These are phyloP conservation scores for Agonopterix subpropinquella DNA, from an alignment of 2,888 invertebrate species.

Conservation along the genomic window DNA sequence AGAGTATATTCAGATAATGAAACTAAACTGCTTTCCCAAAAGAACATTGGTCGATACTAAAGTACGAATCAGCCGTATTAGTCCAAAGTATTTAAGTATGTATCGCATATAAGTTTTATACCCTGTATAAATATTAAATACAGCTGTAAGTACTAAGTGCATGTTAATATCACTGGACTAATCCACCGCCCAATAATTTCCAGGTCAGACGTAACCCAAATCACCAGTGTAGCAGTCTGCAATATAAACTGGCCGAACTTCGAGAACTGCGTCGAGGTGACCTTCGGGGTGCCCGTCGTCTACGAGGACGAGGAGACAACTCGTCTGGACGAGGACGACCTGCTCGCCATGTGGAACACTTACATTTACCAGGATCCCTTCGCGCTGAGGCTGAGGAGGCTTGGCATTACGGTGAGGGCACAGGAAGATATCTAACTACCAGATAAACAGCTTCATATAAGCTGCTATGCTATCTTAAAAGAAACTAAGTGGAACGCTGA, in stretches of 20 bases:
- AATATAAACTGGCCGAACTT: constrained; percentile 58
- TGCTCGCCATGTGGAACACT: constrained; percentile 50
- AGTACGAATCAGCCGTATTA: no score
- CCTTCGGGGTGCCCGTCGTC: constrained; percentile 49
- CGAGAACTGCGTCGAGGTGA: constrained; percentile 47
- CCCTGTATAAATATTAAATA: no score
- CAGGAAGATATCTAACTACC: no score
- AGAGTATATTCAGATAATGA: no score
- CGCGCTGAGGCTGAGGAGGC: constrained; percentile 28
- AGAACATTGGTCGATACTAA: no score
- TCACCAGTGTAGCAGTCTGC: constrained; percentile 42
- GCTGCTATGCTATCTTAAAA: no score
- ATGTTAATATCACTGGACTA: not conserved
- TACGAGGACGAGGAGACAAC: constrained; percentile 32
- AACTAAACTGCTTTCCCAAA: no score
- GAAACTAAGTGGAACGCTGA: no score
- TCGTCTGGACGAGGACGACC: constrained; percentile 39
- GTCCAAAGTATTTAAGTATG: no score
- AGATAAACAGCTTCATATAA: no score
- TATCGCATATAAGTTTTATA: no score
- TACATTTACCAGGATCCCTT: constrained; percentile 41
- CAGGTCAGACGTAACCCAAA: constrained; percentile 52
- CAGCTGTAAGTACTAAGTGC: no score
- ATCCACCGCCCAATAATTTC: constrained; percentile 13
- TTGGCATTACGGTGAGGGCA: constrained; percentile 46